These are phyloP conservation scores for Daubentonia madagascariensis DNA, from an alignment of 2,113 vertebrate species.

Conservation along the genomic window DNA sequence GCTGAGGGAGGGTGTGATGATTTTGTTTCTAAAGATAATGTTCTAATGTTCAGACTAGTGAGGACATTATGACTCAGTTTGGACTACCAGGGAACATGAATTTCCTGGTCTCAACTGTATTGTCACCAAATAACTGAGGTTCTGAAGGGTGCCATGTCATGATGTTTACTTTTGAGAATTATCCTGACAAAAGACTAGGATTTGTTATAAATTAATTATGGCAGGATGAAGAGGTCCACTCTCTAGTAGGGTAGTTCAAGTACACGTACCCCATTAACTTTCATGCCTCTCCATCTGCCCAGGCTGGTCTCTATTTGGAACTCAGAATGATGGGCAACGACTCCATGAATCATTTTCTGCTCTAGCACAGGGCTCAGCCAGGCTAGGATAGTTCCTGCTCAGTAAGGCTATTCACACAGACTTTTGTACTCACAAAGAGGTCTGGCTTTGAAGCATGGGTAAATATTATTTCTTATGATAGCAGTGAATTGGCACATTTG, in stretches of 20 bases:
- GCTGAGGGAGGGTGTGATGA: neutral
- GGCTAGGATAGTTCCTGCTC: neutral
- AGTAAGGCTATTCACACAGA: neutral
- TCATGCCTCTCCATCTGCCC: neutral
- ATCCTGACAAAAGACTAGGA: neutral
- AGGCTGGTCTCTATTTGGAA: neutral
- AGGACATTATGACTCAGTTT: neutral
- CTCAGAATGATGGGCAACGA: accelerated
- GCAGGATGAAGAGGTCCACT: neutral
- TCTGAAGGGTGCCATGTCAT: neutral
- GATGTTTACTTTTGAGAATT: neutral
- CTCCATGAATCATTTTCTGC: neutral
- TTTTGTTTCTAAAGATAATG: neutral
- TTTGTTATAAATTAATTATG: neutral
- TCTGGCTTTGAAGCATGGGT: neutral
- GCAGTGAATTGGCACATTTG: neutral
- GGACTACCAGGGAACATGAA: neutral
- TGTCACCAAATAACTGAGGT: neutral
- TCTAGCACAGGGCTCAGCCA: neutral
- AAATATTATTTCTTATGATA: neutral
- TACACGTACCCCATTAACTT: neutral
- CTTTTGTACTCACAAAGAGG: neutral
- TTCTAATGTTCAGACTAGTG: neutral
- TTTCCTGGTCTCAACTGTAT: neutral
- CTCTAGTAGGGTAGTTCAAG: too few species aligned